Percentiles rank a stretch among this genome's conserved stretches.
Conservation (phyloP, 2,113 vertebrate genomes). For the Seriola aureovittata region DNA sequence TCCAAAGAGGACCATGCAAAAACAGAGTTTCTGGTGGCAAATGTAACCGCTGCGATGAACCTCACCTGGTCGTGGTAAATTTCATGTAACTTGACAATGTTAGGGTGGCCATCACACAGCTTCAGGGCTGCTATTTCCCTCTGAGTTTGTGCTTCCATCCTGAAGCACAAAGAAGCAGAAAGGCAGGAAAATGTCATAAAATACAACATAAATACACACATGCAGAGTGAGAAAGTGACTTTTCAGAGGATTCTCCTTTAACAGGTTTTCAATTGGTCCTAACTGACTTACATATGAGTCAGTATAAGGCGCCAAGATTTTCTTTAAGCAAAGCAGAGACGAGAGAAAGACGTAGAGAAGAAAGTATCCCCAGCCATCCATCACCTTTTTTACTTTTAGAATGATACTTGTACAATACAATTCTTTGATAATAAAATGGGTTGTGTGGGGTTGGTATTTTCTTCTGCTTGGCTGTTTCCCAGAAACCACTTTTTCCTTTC, state of each 20-base stretch:
- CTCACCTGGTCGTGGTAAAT: constrained; percentile 97
- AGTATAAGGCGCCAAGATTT: neutral
- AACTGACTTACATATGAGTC: neutral
- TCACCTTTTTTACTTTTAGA: too few relatives aligned
- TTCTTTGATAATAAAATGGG: too few relatives aligned
- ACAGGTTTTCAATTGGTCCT: neutral
- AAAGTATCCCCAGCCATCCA: too few relatives aligned
- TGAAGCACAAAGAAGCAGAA: constrained; percentile 73
- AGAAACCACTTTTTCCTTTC: neutral
- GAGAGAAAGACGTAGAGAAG: too few relatives aligned
- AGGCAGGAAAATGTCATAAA: constrained; percentile 10
- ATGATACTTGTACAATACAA: too few relatives aligned
- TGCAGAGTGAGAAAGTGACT: neutral
- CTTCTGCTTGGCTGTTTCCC: too few relatives aligned
- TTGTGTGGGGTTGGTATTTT: neutral
- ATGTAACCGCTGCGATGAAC: neutral
- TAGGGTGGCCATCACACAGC: constrained; percentile 96
- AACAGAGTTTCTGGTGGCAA: constrained; percentile 13
- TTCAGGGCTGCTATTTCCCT: constrained; percentile 96
- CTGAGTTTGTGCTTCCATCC: constrained; percentile 97
- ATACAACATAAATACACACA: neutral
- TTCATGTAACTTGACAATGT: constrained; percentile 96
- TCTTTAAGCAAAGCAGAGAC: too few relatives aligned
- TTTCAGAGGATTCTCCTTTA: neutral
- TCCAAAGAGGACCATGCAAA: constrained; percentile 5